These are phyloP conservation scores for Cynoglossus semilaevis DNA, from an alignment of 2,113 vertebrate genomes.

Conservation along the genomic window DNA sequence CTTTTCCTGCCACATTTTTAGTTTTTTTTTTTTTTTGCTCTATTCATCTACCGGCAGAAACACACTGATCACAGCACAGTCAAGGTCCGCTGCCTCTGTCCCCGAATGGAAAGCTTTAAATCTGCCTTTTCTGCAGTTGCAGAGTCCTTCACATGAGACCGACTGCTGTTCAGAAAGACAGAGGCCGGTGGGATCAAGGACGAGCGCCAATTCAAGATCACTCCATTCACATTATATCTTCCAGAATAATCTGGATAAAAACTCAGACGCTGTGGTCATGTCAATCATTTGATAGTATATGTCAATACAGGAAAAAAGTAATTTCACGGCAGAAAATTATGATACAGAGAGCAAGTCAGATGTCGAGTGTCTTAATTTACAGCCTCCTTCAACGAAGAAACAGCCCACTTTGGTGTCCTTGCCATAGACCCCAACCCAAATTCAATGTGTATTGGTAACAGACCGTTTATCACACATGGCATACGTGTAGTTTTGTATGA, in stretches of 20 bases:
- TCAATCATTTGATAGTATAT: background rate
- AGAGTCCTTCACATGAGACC: background rate
- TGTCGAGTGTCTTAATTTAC: too few relatives aligned
- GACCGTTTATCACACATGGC: too few relatives aligned
- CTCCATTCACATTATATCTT: background rate
- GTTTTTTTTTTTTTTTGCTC: constrained; percentile 25
- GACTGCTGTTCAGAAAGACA: background rate
- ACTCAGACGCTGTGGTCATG: background rate
- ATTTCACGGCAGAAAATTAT: too few relatives aligned
- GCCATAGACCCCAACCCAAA: too few relatives aligned
- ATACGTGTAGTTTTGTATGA: too few relatives aligned
- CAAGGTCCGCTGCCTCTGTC: constrained; percentile 32
- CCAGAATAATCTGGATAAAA: background rate
- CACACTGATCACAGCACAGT: constrained; percentile 34
- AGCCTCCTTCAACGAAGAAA: too few relatives aligned
- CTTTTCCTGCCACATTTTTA: constrained; percentile 4
- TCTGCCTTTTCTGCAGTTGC: constrained; percentile 2
- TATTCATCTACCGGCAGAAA: constrained; percentile 31
- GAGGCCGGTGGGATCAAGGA: background rate
- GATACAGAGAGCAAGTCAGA: too few relatives aligned
- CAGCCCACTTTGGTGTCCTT: too few relatives aligned
- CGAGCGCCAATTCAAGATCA: background rate
- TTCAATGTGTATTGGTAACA: too few relatives aligned
- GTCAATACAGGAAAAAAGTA: too few relatives aligned
- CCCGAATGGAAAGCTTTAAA: constrained; percentile 16